Base-by-base conservation (phyloP, 2,797 vertebrate genomes). In the Hoplostethus atlanticus region DNA sequence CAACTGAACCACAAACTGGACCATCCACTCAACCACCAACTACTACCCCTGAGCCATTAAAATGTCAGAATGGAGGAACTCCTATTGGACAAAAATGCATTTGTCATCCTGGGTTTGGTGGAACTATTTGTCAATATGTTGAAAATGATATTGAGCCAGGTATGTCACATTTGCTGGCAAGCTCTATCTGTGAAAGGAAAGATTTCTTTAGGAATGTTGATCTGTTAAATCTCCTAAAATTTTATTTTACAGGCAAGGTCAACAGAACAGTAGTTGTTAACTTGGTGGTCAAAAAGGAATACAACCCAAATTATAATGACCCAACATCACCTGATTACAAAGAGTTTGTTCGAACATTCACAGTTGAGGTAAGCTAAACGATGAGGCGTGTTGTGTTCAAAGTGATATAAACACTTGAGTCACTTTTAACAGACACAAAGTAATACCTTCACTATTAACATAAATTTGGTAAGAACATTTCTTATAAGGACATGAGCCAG, bases 31-130 rank as follows among this genome's bases (percentile, higher is more conserved):
- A 30, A 34, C 30, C 0, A 40, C 9, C 31, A 47, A 9, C 44
- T 0, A 13, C 52, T 17, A 75, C 74, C 13, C 1, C 0, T n/a
- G 5, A 53, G 15, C 68, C 76, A 1, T 1, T 38, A 7, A 0
- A 4, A 0, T 88, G 86, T 44, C 12, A 15, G 16, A 86, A 81
- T 53, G 86, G 81, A 12, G 84, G 84, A 16, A 9, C 2, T 2
- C 59, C 12, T 1, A 64, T 56, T 71, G 81, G 75, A 25, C 6
- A 0, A 9, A 21, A 0, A 1, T 86, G 84, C 40, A 12, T 0
- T 0, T 88, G 84, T 68, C 1, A 0, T 2, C 0, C 0, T 30
- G 80, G 59, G 30, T 62, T 83, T 3, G 6, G 0, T 36, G 82
- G 81, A 34, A 0, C 0, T 0, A 0, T 12, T 2, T 88, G 86